Percentiles rank a stretch among this genome's conserved stretches.
Evolutionary conservation across 2,888 invertebrate species (phyloP).

Genomic region (Polia nebulosa): DNA sequence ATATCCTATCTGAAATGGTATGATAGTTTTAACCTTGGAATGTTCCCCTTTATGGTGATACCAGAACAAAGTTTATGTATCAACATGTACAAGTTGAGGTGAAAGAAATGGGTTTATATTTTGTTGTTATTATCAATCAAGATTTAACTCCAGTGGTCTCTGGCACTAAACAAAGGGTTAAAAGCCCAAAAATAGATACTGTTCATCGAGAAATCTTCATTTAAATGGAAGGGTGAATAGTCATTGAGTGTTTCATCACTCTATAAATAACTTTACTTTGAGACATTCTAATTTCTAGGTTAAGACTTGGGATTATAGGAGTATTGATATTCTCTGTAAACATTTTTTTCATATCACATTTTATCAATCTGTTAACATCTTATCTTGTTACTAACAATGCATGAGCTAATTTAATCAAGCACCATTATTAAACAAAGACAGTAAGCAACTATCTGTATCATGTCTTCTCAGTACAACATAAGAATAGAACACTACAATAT

Average conservation of each 20-base stretch:
- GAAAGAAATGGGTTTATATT: not conserved
- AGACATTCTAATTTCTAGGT: constrained; percentile 61
- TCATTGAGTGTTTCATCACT: constrained; percentile 46
- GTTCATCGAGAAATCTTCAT: constrained; percentile 18
- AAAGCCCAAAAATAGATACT: constrained; percentile 28
- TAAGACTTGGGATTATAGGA: constrained; percentile 50
- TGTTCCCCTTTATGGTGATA: constrained; percentile 8
- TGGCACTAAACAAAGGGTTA: constrained; percentile 17
- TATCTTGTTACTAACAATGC: constrained; percentile 67
- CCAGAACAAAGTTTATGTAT: not conserved
- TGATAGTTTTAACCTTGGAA: constrained; percentile 25
- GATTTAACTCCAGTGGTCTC: not conserved
- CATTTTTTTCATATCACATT: constrained; percentile 51
- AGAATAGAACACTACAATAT: constrained; percentile 24
- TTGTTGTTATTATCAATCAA: not conserved
- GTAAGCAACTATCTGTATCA: constrained; percentile 39
- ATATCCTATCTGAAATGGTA: constrained; percentile 3
- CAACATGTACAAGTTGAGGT: not conserved
- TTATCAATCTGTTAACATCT: constrained; percentile 60
- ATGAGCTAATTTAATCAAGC: constrained; percentile 61
- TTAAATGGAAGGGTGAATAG: constrained; percentile 42
- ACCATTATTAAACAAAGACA: constrained; percentile 63
- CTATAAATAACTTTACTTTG: constrained; percentile 55
- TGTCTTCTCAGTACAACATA: constrained; percentile 40
- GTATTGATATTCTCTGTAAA: constrained; percentile 50